phyloP scores from a whole-genome alignment of 2,797 vertebrate species.

The Sternarchorhynchus goeldii region DNA sequence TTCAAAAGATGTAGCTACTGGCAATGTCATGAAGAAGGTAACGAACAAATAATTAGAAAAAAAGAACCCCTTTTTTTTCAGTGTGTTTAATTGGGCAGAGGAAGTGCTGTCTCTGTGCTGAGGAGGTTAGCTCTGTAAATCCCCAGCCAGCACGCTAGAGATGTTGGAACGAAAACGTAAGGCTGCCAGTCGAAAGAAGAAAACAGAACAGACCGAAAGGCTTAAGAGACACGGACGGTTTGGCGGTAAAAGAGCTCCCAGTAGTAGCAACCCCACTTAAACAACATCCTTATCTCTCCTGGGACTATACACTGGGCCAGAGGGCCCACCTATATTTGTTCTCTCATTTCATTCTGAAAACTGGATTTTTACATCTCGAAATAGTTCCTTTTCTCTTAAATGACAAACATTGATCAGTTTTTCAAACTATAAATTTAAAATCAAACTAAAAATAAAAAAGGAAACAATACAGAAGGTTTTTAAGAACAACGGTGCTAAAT shows the following conservation, averaged over 20 bases:
- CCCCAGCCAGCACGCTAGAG: conserved; percentile 71
- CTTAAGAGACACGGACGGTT: conserved; percentile 57
- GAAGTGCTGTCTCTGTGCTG: conserved; percentile 78
- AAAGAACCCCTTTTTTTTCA: conserved; percentile 69
- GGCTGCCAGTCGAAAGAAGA: conserved; percentile 34
- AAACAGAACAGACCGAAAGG: conserved; percentile 66
- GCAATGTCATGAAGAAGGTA: conserved; percentile 74
- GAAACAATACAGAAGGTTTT: conserved; percentile 80
- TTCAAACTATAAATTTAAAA: conserved; percentile 64
- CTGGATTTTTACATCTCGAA: conserved; percentile 75
- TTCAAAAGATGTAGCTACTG: conserved; percentile 82
- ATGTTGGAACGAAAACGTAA: conserved; percentile 64
- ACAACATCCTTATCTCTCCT: conserved; percentile 60
- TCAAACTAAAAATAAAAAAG: conserved; percentile 77
- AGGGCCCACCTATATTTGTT: conserved; percentile 54
- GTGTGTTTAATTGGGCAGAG: conserved; percentile 79
- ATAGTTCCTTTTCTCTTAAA: conserved; percentile 76
- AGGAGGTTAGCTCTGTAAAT: conserved; percentile 68
- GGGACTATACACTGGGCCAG: conserved; percentile 54
- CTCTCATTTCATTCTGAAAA: conserved; percentile 64
- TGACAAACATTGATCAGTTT: conserved; percentile 71
- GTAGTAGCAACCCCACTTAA: conserved; percentile 65
- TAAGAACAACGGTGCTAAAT: conserved; percentile 93
- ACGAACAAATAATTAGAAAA: conserved; percentile 61
- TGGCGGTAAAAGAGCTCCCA: conserved; percentile 65